Evolutionary conservation across 2,888 invertebrate genomes (phyloP).

Genomic region (Dolomedes plantarius): DNA sequence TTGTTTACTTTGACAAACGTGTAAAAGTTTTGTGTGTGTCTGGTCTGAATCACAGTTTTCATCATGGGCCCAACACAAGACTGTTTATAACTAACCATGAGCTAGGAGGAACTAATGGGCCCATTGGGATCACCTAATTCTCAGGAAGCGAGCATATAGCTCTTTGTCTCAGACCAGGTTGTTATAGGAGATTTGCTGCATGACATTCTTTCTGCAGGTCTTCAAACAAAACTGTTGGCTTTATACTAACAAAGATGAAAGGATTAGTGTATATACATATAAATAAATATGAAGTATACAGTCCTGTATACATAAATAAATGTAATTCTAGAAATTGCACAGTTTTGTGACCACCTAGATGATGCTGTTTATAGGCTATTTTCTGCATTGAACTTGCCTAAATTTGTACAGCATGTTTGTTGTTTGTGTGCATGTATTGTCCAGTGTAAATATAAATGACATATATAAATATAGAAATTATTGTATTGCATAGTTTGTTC

Average conservation of each 20-base stretch:
- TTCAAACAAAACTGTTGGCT: background rate
- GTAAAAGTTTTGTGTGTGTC: background rate
- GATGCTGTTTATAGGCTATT: conserved; percentile 53
- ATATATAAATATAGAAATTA: conserved; percentile 60
- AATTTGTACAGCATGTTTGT: conserved; percentile 64
- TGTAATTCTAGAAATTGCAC: conserved; percentile 38
- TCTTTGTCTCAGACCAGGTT: conserved; percentile 10
- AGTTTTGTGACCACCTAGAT: conserved; percentile 40
- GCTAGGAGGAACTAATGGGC: background rate
- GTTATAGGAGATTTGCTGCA: background rate
- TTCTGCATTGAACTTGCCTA: conserved; percentile 62
- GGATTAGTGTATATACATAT: conserved; percentile 34
- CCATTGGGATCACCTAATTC: conserved; percentile 37
- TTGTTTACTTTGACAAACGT: background rate
- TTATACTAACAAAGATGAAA: conserved; percentile 35
- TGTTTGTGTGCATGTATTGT: conserved; percentile 64
- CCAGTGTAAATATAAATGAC: conserved; percentile 59
- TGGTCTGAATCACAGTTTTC: background rate
- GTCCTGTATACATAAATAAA: conserved; percentile 13
- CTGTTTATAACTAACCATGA: background rate
- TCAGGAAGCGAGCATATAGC: conserved; percentile 50
- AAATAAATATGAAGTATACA: conserved; percentile 36
- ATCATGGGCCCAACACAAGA: background rate
- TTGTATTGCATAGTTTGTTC: conserved; percentile 55
- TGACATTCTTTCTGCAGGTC: background rate